A percentile compares a stretch with the other conserved stretches of the same genome.
These are phyloP conservation scores for Xiphophorus hellerii DNA, from an alignment of 2,113 vertebrate species.

Conservation along the genomic window DNA sequence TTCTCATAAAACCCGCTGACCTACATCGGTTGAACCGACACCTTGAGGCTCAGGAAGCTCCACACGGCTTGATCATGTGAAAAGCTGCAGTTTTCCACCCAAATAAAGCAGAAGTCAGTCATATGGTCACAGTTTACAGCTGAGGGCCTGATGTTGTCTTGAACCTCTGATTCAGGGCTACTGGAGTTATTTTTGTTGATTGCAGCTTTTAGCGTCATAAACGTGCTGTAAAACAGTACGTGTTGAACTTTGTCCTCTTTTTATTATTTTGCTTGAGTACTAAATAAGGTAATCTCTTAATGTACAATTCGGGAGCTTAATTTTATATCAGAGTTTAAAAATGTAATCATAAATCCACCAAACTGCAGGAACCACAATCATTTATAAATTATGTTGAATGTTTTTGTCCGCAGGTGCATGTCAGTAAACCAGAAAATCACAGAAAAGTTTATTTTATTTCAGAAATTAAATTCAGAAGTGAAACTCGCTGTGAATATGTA, in stretches of 20 bases:
- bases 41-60: constrained; percentile 10
- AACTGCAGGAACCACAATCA: not conserved
- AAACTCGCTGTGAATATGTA: too few species aligned
- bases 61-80: constrained; percentile 47
- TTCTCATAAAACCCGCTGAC: constrained; percentile 44
- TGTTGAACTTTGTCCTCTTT: not conserved
- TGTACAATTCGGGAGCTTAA: not conserved
- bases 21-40: constrained; percentile 38
- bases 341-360: not conserved
- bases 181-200: constrained; percentile 25
- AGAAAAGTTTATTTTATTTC: too few species aligned
- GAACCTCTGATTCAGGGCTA: constrained; percentile 22
- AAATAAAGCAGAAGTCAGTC: constrained; percentile 16
- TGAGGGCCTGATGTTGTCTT: constrained; percentile 1
- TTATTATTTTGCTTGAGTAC: not conserved
- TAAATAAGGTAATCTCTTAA: not conserved
- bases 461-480: too few species aligned
- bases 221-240: not conserved
- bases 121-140: constrained; percentile 7
- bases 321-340: not conserved
- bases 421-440: too few species aligned
- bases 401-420: not conserved
- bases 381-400: too few species aligned
- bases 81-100: not conserved
- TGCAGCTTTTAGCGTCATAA: constrained; percentile 1